These are phyloP conservation scores for Batillaria attramentaria DNA, from an alignment of 1,140 invertebrate genomes.

Conservation along the genomic window DNA sequence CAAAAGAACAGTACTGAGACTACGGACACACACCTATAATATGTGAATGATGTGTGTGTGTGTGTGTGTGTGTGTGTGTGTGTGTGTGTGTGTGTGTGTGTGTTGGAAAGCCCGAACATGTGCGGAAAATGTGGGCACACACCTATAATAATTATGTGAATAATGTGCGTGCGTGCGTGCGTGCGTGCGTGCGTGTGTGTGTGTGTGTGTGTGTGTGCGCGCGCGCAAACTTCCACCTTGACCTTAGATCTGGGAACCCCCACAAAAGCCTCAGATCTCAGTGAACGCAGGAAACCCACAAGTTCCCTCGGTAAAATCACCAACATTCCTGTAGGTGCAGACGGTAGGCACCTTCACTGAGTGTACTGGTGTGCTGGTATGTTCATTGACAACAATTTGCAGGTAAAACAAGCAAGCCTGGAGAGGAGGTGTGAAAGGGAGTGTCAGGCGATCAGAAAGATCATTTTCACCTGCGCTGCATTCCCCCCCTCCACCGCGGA, in stretches of 20 bases:
- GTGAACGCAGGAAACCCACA: too few species aligned
- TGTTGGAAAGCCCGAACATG: background rate
- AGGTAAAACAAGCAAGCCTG: too few species aligned
- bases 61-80: background rate
- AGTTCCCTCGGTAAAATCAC: background rate
- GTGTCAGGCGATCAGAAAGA: too few species aligned
- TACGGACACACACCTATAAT: too few species aligned
- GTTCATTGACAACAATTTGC: background rate
- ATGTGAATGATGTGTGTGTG: background rate
- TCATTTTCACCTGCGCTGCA: too few species aligned
- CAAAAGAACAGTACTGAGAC: too few species aligned
- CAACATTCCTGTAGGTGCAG: background rate
- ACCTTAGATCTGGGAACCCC: background rate
- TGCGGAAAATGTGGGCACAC: background rate
- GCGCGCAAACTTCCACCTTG: background rate
- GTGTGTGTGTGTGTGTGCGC: background rate
- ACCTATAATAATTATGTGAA: too few species aligned
- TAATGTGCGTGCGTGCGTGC: slow-evolving; percentile 1
- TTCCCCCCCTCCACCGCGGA: too few species aligned
- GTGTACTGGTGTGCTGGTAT: background rate
- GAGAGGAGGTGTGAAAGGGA: too few species aligned
- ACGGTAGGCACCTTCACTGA: background rate
- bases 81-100: background rate
- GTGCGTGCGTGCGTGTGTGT: background rate
- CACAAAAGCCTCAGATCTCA: too few species aligned